Conservation (phyloP, 2,797 vertebrate genomes). For the Rallus crepitans region DNA sequence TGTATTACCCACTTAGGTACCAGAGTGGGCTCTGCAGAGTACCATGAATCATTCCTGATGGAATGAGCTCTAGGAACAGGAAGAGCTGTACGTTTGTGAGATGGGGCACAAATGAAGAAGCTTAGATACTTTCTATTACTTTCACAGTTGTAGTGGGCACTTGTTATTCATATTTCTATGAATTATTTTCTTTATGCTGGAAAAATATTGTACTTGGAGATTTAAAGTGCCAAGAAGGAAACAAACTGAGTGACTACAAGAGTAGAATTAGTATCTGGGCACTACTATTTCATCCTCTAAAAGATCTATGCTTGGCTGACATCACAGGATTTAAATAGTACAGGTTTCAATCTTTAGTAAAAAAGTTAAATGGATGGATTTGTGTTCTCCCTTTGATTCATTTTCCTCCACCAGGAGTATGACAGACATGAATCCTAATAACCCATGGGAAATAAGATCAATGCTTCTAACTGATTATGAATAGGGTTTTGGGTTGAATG, state of each 20-base stretch:
- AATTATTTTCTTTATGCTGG: not conserved
- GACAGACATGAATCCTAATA: not conserved
- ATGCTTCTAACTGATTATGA: not conserved
- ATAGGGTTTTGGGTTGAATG: not conserved
- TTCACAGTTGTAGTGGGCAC: not conserved
- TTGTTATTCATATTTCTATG: not conserved
- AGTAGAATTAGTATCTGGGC: not conserved
- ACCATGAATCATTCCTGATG: not conserved
- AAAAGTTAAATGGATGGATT: not conserved
- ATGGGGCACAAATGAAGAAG: not conserved
- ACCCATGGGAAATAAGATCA: not conserved
- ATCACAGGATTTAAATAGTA: constrained; percentile 3
- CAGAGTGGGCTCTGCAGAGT: not conserved
- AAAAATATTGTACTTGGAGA: not conserved
- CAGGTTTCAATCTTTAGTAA: not conserved
- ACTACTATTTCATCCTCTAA: not conserved
- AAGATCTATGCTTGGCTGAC: constrained; percentile 6
- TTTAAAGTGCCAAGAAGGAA: not conserved
- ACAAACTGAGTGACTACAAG: not conserved
- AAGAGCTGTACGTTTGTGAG: not conserved
- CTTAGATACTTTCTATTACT: not conserved
- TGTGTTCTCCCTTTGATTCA: not conserved
- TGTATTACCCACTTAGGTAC: not conserved
- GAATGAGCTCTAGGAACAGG: not conserved
- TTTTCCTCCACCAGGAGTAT: not conserved